Base-by-base conservation (phyloP, 2,797 vertebrate genomes). In the Ctenopoma kingsleyae region DNA sequence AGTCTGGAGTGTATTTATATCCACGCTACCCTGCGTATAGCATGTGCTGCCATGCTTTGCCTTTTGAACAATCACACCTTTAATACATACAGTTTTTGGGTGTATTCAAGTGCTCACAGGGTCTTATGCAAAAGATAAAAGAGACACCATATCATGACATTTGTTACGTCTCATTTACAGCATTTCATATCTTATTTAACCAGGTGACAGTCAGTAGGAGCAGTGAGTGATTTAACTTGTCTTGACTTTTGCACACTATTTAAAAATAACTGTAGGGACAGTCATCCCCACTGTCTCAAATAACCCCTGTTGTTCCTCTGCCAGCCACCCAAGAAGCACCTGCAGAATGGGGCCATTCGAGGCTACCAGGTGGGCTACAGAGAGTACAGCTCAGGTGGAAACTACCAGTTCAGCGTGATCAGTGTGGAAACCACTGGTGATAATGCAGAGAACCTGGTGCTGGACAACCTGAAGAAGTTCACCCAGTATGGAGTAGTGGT, bases 401-500 rank as follows among this genome's bases (percentile, higher is more conserved):
- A 97, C 81, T 98, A 98, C 90, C 97, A 99, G 87, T 99, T 99
- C 92, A 98, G 97, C 71, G 97, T 99, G 67, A 96, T 98, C 93
- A 98, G 95, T 7, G 94, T 98, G 27, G 98, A 99, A 89, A 97
- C 97, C 60, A 98, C 98, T 0, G 96, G 98, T 0, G 98, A 98
- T 85, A 98, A 98, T 73, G 97, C 96, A 0, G 98, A 99, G 67
- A 93, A 94, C 12, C 95, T 98, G 52, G 97, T 95, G 0, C 93
- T 99, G 87, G 97, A 98, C 84, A 98, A 98, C 90, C 95, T 99
- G 58, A 97, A 96, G 83, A 99, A 99, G 87, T 99, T 98, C 92
- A 97, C 97, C 3, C 97, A 98, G 89, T 99, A 99, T 23, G 97
- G 97, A 66, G 97, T 99, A 46, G 97, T 99, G 90, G 98, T 99